Evolutionary conservation across 2,797 vertebrate genomes (phyloP), one percentile per base, ranked within the genome.

Genomic region (Coendou prehensilis): DNA sequence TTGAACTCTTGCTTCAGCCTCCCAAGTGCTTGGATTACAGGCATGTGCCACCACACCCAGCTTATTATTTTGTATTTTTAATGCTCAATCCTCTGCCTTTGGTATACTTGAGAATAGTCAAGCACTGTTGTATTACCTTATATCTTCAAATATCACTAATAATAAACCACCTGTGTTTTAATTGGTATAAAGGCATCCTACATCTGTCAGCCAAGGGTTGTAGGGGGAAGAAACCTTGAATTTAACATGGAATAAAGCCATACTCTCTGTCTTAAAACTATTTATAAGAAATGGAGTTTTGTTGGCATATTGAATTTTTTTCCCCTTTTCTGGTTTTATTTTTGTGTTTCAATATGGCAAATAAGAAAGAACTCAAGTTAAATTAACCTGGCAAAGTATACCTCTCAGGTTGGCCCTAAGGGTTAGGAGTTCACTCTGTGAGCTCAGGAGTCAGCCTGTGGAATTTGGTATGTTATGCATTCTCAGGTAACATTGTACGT

Each of bases 51-150:
- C 69, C 37, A 73, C 20, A 22, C 17, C 5, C 33, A n/a, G 26
- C 15, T 23, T 10, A 45, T 73, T 45, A 45, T 23, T 73, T 45
- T 76, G 23, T 50, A 30, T 45, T 82, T 96, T 86, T 80, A 26
- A 50, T 63, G 18, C 22, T 89, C 28, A 67, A 0, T 11, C 26
- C 4, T 76, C 47, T 47, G 71, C 30, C 69, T 78, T 97, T 59
- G 63, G 37, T 78, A 86, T 96, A 37, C 61, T 71, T 84, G 50
- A 73, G 33, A 91, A 81, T 14, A 20, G 17, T 79, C 86, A 84
- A 91, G n/a, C 33, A 47, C 50, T 89, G 85, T 63, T 54, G 17
- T 59, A 45, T 87, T 67, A 63, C 33, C 17, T 91, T 50, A 18
- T 71, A 22, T 88, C 54, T 89, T 89, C 23, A 50, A 23, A n/a